Evolutionary conservation across 2,888 invertebrate genomes (phyloP).

Genomic region (Ophion costatus): DNA sequence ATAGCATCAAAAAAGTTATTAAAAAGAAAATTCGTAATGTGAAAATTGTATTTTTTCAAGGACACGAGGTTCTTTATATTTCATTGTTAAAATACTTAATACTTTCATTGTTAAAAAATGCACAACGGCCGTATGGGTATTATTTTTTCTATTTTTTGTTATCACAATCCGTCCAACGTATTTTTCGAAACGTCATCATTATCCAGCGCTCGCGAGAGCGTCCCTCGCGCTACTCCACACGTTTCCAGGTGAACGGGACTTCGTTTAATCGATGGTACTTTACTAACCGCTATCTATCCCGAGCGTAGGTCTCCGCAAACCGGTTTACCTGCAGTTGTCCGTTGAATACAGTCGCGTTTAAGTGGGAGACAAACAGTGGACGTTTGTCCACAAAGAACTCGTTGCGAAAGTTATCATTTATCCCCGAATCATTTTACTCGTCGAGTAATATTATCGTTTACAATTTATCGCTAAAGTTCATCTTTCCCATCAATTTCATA

Average conservation of each 20-base stretch:
- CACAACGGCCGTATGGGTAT: no score
- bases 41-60: no score
- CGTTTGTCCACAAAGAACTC: constrained; percentile 2
- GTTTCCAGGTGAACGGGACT: constrained; percentile 50
- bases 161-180: neutral
- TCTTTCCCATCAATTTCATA: neutral
- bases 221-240: constrained; percentile 4
- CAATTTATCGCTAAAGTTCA: neutral
- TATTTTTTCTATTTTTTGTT: neutral
- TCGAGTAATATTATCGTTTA: neutral
- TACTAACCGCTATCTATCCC: constrained; percentile 14
- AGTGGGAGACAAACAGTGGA: constrained; percentile 17
- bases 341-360: constrained; percentile 32
- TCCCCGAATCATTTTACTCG: neutral
- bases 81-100: no score
- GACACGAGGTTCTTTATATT: no score
- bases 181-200: neutral
- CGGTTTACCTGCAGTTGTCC: constrained; percentile 34
- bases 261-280: constrained; percentile 55
- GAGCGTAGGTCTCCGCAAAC: constrained; percentile 10
- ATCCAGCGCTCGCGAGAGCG: neutral
- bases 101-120: no score
- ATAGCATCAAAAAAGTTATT: no score
- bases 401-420: neutral
- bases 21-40: no score